Conservation (phyloP, 2,797 vertebrate species). For the Anas capensis region DNA sequence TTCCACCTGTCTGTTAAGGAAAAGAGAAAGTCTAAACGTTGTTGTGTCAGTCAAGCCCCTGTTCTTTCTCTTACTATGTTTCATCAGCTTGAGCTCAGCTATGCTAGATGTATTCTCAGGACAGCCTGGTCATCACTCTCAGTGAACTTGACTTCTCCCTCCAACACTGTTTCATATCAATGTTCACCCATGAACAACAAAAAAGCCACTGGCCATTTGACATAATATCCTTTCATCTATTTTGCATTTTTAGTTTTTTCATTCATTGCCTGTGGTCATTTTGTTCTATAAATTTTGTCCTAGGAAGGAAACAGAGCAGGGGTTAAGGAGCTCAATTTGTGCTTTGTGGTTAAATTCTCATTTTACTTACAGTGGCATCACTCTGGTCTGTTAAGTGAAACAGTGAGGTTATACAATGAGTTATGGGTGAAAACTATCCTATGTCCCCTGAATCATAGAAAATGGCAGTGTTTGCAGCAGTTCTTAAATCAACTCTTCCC, state of each 20-base stretch:
- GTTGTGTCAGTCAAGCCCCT: accelerated
- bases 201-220: neutral
- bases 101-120: neutral
- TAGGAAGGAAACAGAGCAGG: neutral
- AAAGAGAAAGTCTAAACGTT: neutral
- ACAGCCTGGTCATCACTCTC: neutral
- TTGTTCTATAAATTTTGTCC: neutral
- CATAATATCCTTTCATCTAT: neutral
- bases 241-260: constrained; percentile 12
- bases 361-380: neutral
- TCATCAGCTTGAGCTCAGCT: neutral
- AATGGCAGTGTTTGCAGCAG: neutral
- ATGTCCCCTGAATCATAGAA: neutral
- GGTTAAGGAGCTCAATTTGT: neutral
- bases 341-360: neutral
- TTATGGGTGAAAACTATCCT: neutral
- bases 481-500: constrained; percentile 4
- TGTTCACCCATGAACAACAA: neutral
- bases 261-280: neutral
- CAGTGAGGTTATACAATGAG: neutral
- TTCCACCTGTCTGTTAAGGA: neutral
- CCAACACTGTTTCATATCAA: neutral
- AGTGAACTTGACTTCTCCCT: neutral
- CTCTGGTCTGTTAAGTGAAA: neutral
- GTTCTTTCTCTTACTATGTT: neutral